phyloP scores from a whole-genome alignment of 1,140 invertebrate species.

The Drosophila ironensis region DNA sequence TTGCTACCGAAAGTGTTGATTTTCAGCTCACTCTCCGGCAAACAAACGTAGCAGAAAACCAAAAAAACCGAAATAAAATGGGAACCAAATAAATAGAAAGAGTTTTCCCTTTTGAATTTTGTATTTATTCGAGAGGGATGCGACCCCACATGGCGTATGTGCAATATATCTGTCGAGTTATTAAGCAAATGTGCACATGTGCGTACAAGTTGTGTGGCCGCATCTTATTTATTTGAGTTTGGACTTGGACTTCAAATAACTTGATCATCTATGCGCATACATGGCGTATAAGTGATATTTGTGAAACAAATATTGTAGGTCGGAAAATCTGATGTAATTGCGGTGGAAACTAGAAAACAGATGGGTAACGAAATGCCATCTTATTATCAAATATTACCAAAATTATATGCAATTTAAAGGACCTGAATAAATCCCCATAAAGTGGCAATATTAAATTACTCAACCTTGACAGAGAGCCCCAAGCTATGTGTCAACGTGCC shows the following conservation, averaged over 20 bases:
- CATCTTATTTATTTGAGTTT: constrained; percentile 19
- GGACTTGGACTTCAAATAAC: constrained; percentile 5
- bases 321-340: constrained; percentile 12
- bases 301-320: background rate
- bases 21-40: constrained; percentile 26
- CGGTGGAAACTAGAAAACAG: background rate
- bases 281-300: background rate
- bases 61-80: background rate
- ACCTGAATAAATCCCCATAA: too few species aligned
- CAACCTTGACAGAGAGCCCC: background rate
- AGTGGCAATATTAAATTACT: background rate
- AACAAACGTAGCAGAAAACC: constrained; percentile 15
- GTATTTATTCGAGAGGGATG: constrained; percentile 13
- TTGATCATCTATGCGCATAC: background rate
- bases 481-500: background rate
- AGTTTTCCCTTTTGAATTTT: constrained; percentile 37
- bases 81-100: constrained; percentile 16
- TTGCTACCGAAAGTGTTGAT: constrained; percentile 55
- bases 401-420: too few species aligned
- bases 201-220: constrained; percentile 23
- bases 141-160: constrained; percentile 38
- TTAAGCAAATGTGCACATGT: constrained; percentile 50
- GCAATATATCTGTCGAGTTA: constrained; percentile 55
- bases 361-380: background rate
- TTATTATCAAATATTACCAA: background rate